phyloP scores from a whole-genome alignment of 2,113 vertebrate species.

The Seriola quinqueradiata region DNA sequence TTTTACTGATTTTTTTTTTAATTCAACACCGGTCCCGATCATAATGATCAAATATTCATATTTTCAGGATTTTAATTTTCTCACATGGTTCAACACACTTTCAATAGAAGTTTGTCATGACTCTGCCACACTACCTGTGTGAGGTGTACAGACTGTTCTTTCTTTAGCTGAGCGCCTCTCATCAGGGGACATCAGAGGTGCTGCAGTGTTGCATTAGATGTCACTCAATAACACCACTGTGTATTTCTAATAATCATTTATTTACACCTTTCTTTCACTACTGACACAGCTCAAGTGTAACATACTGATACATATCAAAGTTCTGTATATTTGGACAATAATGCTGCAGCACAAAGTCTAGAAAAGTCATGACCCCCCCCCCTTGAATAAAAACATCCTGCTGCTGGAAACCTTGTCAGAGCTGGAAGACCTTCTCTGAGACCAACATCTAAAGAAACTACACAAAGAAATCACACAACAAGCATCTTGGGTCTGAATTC shows the following conservation, averaged over 20 bases:
- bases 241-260: constrained; percentile 66
- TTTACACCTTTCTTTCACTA: constrained; percentile 73
- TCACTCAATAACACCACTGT: neutral
- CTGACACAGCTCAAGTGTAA: constrained; percentile 46
- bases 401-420: constrained; percentile 25
- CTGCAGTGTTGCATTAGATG: no score
- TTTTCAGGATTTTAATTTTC: no score
- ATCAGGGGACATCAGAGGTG: no score
- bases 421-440: constrained; percentile 22
- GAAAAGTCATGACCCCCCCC: constrained; percentile 38
- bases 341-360: constrained; percentile 46
- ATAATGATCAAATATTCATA: no score
- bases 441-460: constrained; percentile 26
- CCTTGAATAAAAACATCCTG: constrained; percentile 37
- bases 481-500: neutral
- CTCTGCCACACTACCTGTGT: no score
- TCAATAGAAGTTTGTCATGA: no score
- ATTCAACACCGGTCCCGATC: no score
- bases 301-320: constrained; percentile 61
- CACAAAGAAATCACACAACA: constrained; percentile 1
- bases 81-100: no score
- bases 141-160: no score
- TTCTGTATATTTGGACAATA: constrained; percentile 55
- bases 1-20: no score
- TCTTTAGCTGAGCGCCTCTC: no score